Base-by-base conservation (phyloP, 30 jellyfish, hydroid and myxozoan genomes). In the Chrysaora quinquecirrha region DNA sequence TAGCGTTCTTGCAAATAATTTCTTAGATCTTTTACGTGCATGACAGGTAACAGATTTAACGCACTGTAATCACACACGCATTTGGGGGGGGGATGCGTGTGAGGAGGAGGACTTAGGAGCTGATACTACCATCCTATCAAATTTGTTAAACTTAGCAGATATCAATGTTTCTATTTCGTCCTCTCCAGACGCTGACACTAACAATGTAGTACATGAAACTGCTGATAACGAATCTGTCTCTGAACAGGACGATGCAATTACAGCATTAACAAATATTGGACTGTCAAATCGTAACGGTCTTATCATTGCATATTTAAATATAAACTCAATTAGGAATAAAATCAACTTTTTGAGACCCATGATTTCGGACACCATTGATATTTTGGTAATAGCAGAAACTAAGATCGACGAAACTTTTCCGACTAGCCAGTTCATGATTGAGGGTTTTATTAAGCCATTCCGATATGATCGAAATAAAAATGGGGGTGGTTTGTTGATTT, bases 11-110 rank as follows among this genome's bases (percentile, higher is more conserved):
- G 80, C 80, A 6, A 34, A 68, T 30, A 68, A 68, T 32, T 0
- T 30, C 9, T 30, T 68, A 64, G 48, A 64, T 64, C 22, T 3
- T 64, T 64, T 3, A 48, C 48, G 48, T 64, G 52, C 52, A 64
- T 22, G 76, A 64, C 30, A 56, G 22, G 22, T 3, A 24, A 64
- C 76, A 24, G 46, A n/a, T 1, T 64, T 21, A 64, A 29, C 1
- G 76, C 76, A 64, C 76, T 64, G 48, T 64, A 47, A 64, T 7
- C 48, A 3, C 76, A 64, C 20, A 21, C 76, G 0, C 76, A 64
- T 0, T 1, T n/a, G 76, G 11, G 48, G 28, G 1, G 48, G 28
- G 1, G 76, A 64, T 14, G 22, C 50, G 48, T 64, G 28, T 64
- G 76, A 33, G 0, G 20, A 2, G 50, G 76, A 64, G 22, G 48